Evolutionary conservation across 2,797 vertebrate species (phyloP).

Genomic region (Anableps anableps): DNA sequence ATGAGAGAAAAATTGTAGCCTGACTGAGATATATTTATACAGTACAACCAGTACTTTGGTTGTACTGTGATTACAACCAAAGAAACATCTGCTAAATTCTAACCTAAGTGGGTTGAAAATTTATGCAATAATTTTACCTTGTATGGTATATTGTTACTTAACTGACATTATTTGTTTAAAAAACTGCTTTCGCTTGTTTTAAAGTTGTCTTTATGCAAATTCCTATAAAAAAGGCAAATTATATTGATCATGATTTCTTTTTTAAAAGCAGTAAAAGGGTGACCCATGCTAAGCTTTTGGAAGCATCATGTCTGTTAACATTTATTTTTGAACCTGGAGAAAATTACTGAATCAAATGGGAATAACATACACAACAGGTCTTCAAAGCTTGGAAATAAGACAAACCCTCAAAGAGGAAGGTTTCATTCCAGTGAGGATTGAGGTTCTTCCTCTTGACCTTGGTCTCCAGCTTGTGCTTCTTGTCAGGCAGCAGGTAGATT

Average conservation of each 20-base stretch:
- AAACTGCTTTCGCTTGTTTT: not conserved
- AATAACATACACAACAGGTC: not conserved
- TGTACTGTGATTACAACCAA: not conserved
- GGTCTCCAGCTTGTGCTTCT: constrained; percentile 99
- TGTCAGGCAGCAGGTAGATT: constrained; percentile 98
- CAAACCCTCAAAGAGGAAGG: constrained; percentile 96
- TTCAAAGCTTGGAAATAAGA: constrained; percentile 83
- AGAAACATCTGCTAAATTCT: not conserved
- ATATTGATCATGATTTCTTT: no score
- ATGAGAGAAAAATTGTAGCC: not conserved
- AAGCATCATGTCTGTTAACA: not conserved
- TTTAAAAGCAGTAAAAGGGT: no score
- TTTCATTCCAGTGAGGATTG: constrained; percentile 99
- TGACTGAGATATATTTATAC: not conserved
- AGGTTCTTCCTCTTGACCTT: constrained; percentile 99
- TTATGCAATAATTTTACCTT: not conserved
- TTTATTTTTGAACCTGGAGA: not conserved
- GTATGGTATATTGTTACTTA: not conserved
- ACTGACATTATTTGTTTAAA: not conserved
- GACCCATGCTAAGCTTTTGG: no score
- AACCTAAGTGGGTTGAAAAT: not conserved
- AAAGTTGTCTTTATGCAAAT: no score
- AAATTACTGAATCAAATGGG: not conserved
- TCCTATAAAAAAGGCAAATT: no score
- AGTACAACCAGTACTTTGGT: not conserved